A percentile compares a stretch with the other conserved stretches of the same genome.
Evolutionary conservation across 2,113 vertebrate genomes (phyloP).

Genomic region (Eptesicus fuscus): DNA sequence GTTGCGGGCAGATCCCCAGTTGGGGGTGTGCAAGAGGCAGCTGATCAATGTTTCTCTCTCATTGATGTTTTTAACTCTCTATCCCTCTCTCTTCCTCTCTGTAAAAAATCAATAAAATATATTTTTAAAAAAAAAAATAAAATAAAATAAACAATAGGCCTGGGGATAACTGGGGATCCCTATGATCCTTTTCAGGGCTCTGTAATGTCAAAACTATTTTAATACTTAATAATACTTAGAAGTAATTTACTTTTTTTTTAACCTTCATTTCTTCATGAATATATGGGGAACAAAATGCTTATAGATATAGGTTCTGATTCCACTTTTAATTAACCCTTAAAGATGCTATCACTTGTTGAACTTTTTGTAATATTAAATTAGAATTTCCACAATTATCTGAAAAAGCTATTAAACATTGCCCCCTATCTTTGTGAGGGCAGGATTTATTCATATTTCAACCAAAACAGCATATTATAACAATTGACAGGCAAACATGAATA

Average conservation of each 20-base stretch:
- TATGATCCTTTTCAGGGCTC: not conserved
- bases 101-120: no score
- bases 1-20: no score
- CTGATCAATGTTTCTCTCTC: no score
- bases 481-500: not conserved
- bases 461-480: not conserved
- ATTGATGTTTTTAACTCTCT: no score
- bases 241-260: not conserved
- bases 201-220: not conserved
- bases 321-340: not conserved
- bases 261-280: not conserved
- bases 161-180: not conserved
- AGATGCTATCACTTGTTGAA: not conserved
- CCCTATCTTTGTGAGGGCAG: not conserved
- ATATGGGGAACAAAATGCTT: not conserved
- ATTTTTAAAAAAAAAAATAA: no score
- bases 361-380: not conserved
- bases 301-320: not conserved
- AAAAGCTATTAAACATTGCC: not conserved
- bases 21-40: no score
- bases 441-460: not conserved
- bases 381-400: not conserved
- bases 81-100: no score
- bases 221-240: not conserved
- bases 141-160: not conserved